phyloP scores from a whole-genome alignment of 2,113 vertebrate genomes.

The Callionymus lyra region DNA sequence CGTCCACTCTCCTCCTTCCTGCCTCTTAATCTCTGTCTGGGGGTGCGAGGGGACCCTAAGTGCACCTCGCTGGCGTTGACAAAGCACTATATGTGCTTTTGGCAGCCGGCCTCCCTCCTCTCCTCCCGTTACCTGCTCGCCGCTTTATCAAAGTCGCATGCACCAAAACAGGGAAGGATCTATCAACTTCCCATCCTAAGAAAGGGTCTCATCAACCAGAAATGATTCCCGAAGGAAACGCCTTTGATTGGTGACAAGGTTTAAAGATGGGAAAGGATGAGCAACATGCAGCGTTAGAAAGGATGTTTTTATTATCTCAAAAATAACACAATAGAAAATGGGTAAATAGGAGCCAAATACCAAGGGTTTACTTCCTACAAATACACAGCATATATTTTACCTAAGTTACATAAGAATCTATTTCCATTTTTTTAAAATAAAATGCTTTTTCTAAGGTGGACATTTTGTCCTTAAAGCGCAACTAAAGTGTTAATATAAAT shows the following conservation, averaged over 20 bases:
- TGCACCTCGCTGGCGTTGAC: slow-evolving; percentile 55
- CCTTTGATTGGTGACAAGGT: slow-evolving; percentile 42
- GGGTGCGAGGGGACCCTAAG: slow-evolving; percentile 39
- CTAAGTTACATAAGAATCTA: no score
- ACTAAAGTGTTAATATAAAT: no score
- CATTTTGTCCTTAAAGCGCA: no score
- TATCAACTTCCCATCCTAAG: slow-evolving; percentile 54
- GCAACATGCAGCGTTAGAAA: no score
- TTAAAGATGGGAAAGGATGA: slow-evolving; percentile 16
- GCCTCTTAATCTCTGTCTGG: slow-evolving; percentile 54
- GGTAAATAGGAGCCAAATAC: no score
- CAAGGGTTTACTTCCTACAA: no score
- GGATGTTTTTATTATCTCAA: no score
- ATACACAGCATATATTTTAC: no score
- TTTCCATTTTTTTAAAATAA: no score
- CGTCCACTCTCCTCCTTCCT: slow-evolving; percentile 25
- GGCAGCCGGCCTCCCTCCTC: slow-evolving; percentile 36
- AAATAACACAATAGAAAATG: no score
- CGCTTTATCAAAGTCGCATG: slow-evolving; percentile 58
- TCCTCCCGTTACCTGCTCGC: slow-evolving; percentile 43
- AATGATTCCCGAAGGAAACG: slow-evolving; percentile 34
- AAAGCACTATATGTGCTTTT: slow-evolving; percentile 53
- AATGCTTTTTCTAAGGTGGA: no score
- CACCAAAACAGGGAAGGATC: slow-evolving; percentile 49
- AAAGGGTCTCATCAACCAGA: slow-evolving; percentile 60